A percentile compares a stretch with the other conserved stretches of the same genome.
phyloP scores from a whole-genome alignment of 2,888 invertebrate genomes.

The Aquatica leii region DNA sequence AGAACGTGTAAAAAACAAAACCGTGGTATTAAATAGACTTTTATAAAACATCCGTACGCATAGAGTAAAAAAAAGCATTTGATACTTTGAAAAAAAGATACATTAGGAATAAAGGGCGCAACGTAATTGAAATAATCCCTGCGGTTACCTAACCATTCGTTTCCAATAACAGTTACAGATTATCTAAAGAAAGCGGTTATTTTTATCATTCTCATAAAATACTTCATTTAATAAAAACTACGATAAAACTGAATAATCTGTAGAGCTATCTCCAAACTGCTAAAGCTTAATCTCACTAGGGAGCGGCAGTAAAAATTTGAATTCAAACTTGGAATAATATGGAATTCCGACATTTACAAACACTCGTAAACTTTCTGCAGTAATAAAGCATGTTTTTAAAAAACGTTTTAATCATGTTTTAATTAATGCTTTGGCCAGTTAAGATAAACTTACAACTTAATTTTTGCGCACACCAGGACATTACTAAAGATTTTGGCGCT shows the following conservation, averaged over 20 bases:
- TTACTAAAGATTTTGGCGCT: no score
- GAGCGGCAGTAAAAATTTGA: conserved; percentile 24
- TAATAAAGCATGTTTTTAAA: conserved; percentile 25
- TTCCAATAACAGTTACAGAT: conserved; percentile 14
- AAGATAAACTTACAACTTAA: no score
- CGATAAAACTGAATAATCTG: conserved; percentile 28
- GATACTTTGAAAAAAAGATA: background rate
- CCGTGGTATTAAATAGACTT: no score
- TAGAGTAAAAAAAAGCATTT: no score
- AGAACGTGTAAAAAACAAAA: no score
- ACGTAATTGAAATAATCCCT: conserved; percentile 21
- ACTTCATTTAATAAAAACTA: conserved; percentile 12
- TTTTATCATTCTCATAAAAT: conserved; percentile 19
- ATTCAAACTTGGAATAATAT: conserved; percentile 25
- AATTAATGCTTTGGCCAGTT: conserved; percentile 21
- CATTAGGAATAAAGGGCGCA: background rate
- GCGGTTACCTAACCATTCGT: conserved; percentile 11
- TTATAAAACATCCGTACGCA: no score
- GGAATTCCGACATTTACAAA: conserved; percentile 17
- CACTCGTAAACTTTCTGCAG: conserved; percentile 12
- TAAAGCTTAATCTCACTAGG: conserved; percentile 18
- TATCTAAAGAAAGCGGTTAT: conserved; percentile 9
- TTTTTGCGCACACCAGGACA: no score
- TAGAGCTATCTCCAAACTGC: background rate
- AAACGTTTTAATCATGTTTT: conserved; percentile 32